These are phyloP conservation scores for Apodemus speciosus DNA, from an alignment of 2,113 vertebrate species.

Conservation along the genomic window DNA sequence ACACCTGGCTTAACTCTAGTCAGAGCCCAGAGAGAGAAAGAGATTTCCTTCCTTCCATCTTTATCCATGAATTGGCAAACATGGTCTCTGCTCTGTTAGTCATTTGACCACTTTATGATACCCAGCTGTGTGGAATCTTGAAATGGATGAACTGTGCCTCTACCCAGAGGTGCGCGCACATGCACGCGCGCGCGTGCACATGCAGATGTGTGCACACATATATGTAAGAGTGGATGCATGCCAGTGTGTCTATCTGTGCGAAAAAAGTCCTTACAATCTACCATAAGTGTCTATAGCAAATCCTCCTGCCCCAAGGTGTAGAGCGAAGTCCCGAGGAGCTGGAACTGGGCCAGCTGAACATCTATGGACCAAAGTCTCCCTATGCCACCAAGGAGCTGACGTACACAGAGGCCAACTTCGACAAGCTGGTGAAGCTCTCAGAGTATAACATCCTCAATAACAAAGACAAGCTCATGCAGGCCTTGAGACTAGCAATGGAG, in stretches of 20 bases:
- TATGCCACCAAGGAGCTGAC: constrained; percentile 85
- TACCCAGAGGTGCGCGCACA: not conserved
- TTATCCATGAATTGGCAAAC: not conserved
- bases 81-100: not conserved
- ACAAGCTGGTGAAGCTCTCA: constrained; percentile 83
- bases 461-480: constrained; percentile 82
- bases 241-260: not conserved
- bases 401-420: constrained; percentile 82
- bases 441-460: constrained; percentile 89
- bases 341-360: constrained; percentile 83
- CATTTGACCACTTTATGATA: not conserved
- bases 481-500: constrained; percentile 80
- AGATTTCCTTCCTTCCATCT: not conserved
- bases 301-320: constrained; percentile 80
- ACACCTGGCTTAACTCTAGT: not conserved
- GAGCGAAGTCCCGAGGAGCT: constrained; percentile 84
- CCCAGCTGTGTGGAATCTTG: not conserved
- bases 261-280: not conserved
- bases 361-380: constrained; percentile 81
- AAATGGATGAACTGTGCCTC: not conserved
- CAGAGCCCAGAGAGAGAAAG: not conserved
- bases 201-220: too few relatives aligned
- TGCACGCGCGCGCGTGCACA: too few relatives aligned
- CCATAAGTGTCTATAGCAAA: not conserved
- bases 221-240: not conserved